Evolutionary conservation across 2,113 vertebrate genomes (phyloP), one percentile per base, ranked within the genome.

Genomic region (Passer domesticus): DNA sequence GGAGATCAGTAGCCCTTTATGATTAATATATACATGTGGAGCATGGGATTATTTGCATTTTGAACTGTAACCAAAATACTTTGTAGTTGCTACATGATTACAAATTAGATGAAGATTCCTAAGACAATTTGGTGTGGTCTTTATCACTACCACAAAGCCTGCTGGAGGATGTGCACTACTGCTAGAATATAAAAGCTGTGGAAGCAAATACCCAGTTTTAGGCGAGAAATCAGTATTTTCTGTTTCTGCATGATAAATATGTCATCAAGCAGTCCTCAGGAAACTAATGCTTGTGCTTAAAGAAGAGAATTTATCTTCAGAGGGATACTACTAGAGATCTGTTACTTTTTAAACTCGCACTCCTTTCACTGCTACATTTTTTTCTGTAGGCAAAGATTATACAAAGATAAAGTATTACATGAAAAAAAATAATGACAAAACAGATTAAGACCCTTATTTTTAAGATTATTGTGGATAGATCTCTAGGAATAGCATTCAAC

Each of bases 381-480:
- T 27, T 69, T 35, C 30, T 62, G 21, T 15, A 9, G 12, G 8
- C 12, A n/a, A 49, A 75, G 22, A 70, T 16, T 37, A 83, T 47
- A 53, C 0, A 0, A 70, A 0, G 1, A 77, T 33, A 33, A 66
- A 37, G 20, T 22, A 10, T 41, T 25, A 39, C 0, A 17, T 1
- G 19, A 6, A 9, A 49, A 55, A 56, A 69, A 24, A 31, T 7
- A 5, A 35, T 10, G 24, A 46, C 23, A 47, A 47, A 2, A 68
- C 5, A 56, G 15, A 39, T 28, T 25, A 64, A 50, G 66, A 74
- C 43, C 16, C 19, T 53, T 69, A 11, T 15, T 91, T 81, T 87
- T 81, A 53, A 44, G 3, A 49, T 66, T 60, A 64, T 7, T 73
- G 9, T 9, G 9, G 15, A 14, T 22, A 28, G 7, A 52, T 44